Conservation (phyloP, 2,113 vertebrate genomes). For the Polyodon spathula region DNA sequence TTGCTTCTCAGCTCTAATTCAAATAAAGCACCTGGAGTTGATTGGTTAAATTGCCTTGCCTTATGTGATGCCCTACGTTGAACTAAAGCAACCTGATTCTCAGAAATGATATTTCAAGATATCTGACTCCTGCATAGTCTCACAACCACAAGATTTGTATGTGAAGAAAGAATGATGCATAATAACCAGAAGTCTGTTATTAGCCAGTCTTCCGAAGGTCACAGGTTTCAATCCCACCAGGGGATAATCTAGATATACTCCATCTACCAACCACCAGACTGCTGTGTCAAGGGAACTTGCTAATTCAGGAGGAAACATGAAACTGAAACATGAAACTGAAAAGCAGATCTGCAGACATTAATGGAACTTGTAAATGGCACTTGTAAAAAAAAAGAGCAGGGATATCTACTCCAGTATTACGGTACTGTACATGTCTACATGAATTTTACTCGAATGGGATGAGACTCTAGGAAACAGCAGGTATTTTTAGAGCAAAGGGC, state of each 20-base stretch:
- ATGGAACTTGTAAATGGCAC: no score
- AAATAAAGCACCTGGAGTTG: constrained; percentile 10
- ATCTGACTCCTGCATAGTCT: constrained; percentile 12
- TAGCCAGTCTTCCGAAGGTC: constrained; percentile 12
- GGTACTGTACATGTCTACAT: no score
- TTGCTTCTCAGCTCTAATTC: constrained; percentile 5
- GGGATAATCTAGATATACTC: constrained; percentile 11
- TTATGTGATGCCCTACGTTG: constrained; percentile 3
- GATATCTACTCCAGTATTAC: no score
- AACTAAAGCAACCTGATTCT: constrained; percentile 20
- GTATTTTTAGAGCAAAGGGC: no score
- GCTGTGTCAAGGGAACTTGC: not conserved
- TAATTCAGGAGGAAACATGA: not conserved
- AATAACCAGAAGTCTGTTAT: constrained; percentile 15
- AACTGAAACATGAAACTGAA: no score
- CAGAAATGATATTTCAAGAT: constrained; percentile 4
- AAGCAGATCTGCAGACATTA: no score
- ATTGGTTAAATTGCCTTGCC: constrained; percentile 7
- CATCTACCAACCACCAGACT: constrained; percentile 5
- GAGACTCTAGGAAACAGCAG: no score
- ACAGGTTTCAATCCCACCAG: constrained; percentile 13
- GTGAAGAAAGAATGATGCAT: constrained; percentile 10
- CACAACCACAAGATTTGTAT: constrained; percentile 7
- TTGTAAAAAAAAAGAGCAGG: no score
- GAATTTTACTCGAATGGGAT: no score